Evolutionary conservation across 2,888 invertebrate genomes (phyloP).

Genomic region (Pyrgus malvae): DNA sequence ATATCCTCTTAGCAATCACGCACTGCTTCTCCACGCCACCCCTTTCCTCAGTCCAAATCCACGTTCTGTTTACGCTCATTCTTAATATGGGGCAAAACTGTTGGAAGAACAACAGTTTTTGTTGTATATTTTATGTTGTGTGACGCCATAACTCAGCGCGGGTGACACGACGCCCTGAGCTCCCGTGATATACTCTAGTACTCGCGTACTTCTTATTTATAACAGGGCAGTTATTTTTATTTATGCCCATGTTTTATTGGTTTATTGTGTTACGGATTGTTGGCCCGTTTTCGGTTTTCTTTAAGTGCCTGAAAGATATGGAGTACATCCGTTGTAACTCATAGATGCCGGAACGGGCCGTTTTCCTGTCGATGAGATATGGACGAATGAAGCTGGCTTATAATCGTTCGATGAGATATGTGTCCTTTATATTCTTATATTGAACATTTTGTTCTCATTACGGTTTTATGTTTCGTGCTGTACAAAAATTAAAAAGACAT

Average conservation of each 20-base stretch:
- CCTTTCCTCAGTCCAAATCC: slow-evolving; percentile 60
- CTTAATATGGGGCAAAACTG: slow-evolving; percentile 82
- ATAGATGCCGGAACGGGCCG: slow-evolving; percentile 16
- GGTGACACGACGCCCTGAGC: slow-evolving; percentile 70
- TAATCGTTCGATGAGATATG: slow-evolving; percentile 7
- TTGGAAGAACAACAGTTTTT: slow-evolving; percentile 80
- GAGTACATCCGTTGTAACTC: slow-evolving; percentile 20
- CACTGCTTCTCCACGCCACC: slow-evolving; percentile 47
- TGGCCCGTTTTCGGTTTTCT: slow-evolving; percentile 55
- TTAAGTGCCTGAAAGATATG: slow-evolving; percentile 50
- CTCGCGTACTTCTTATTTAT: slow-evolving; percentile 43
- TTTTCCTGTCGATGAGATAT: slow-evolving; percentile 25
- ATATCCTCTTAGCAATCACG: background rate
- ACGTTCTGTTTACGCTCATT: slow-evolving; percentile 79
- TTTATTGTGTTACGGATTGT: slow-evolving; percentile 73
- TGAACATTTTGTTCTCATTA: no score
- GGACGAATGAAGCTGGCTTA: slow-evolving; percentile 9
- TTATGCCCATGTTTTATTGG: slow-evolving; percentile 50
- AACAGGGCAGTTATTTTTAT: slow-evolving; percentile 49
- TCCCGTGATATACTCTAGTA: slow-evolving; percentile 57
- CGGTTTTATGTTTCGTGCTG: no score
- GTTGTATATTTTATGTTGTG: slow-evolving; percentile 80
- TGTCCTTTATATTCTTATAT: no score
- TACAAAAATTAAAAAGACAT: no score
- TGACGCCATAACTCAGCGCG: slow-evolving; percentile 74